Conservation (phyloP, 92 coral and sea anemone genomes). For the Isaurus tuberculatus region DNA sequence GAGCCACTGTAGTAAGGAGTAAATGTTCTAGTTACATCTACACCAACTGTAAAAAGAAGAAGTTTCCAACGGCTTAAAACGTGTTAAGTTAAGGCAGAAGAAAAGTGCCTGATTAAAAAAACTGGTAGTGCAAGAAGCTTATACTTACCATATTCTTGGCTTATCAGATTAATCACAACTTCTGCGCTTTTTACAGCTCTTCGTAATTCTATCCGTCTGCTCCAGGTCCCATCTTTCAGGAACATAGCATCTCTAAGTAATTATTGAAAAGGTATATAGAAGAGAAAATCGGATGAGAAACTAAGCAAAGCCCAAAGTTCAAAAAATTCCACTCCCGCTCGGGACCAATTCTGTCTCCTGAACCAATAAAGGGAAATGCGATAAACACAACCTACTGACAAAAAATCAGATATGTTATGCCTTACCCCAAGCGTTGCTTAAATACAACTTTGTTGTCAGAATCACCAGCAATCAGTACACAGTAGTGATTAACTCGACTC, state of each 20-base stretch:
- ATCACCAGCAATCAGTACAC: slow-evolving; percentile 79
- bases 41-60: slow-evolving; percentile 73
- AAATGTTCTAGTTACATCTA: slow-evolving; percentile 81
- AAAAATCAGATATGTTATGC: background rate
- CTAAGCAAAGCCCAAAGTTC: no score
- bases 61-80: background rate
- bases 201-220: slow-evolving; percentile 82
- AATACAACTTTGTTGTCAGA: slow-evolving; percentile 82
- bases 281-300: background rate
- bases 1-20: slow-evolving; percentile 90
- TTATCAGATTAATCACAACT: slow-evolving; percentile 77
- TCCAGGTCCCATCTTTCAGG: slow-evolving; percentile 88
- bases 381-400: no score
- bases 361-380: background rate
- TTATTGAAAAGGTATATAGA: background rate
- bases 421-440: slow-evolving; percentile 94
- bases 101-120: background rate
- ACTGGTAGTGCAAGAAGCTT: background rate
- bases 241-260: slow-evolving; percentile 79
- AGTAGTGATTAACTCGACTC: slow-evolving; percentile 73
- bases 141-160: slow-evolving; percentile 89
- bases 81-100: background rate
- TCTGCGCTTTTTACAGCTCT: slow-evolving; percentile 78
- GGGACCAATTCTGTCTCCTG: background rate
- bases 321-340: no score